A percentile compares a stretch with the other conserved stretches of the same genome.
These are phyloP conservation scores for Eumacrocentrus americanus DNA, from an alignment of 2,888 invertebrate genomes.

Conservation along the genomic window DNA sequence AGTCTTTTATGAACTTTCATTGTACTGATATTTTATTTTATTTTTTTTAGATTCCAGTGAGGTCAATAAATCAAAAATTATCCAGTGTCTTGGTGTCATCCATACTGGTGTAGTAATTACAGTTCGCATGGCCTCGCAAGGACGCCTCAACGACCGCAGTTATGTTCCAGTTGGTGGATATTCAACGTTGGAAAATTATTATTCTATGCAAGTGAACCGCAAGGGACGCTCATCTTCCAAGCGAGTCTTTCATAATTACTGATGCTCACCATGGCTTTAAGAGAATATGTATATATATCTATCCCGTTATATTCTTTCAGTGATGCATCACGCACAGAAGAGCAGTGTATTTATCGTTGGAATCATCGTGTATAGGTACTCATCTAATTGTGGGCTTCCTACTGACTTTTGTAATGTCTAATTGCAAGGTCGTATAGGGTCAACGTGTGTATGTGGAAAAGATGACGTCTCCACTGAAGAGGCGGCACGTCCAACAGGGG, in stretches of 20 bases:
- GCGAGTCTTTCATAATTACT: slow-evolving; percentile 4
- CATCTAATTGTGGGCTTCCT: slow-evolving; percentile 20
- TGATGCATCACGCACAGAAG: background rate
- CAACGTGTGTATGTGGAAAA: slow-evolving; percentile 7
- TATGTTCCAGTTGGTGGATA: slow-evolving; percentile 1
- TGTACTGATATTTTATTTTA: too few relatives aligned
- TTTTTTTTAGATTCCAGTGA: too few relatives aligned
- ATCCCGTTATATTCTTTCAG: background rate
- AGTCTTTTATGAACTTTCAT: too few relatives aligned
- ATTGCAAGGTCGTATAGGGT: slow-evolving; percentile 38
- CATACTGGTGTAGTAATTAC: background rate
- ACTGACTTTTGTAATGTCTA: slow-evolving; percentile 37
- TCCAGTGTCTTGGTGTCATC: slow-evolving; percentile 8
- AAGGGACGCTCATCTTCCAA: background rate
- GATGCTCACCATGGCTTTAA: too few relatives aligned
- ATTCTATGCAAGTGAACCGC: too few relatives aligned
- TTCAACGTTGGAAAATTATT: background rate
- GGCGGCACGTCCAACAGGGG: slow-evolving; percentile 24
- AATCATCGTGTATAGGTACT: background rate
- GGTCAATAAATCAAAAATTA: slow-evolving; percentile 7
- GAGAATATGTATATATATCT: background rate
- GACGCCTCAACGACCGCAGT: background rate
- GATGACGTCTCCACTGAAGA: slow-evolving; percentile 14
- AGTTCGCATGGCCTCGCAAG: background rate
- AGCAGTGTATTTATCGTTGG: slow-evolving; percentile 8